These are phyloP conservation scores for Toxotes jaculatrix DNA, from an alignment of 2,113 vertebrate genomes.

Conservation along the genomic window DNA sequence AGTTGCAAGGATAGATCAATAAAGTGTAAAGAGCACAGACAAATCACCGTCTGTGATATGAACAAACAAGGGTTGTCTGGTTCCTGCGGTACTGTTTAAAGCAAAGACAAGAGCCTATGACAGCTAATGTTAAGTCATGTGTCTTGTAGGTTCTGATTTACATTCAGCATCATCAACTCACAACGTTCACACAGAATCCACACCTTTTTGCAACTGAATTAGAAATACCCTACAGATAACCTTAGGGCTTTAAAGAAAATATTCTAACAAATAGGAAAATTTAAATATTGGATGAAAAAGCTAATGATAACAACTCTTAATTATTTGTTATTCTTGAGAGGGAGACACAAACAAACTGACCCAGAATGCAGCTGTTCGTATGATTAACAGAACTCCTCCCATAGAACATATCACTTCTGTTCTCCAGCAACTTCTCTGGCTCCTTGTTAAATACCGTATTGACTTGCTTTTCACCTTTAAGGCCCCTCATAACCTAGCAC, in stretches of 20 bases:
- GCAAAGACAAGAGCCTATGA: slow-evolving; percentile 32
- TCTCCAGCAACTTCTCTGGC: no score
- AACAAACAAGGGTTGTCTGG: neutral
- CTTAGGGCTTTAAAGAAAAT: neutral
- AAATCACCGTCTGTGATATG: neutral
- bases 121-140: no score
- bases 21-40: neutral
- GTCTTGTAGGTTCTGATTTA: no score
- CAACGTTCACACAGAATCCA: neutral
- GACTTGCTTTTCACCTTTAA: no score
- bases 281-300: no score
- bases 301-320: neutral
- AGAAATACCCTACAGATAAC: neutral
- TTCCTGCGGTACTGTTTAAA: slow-evolving; percentile 23
- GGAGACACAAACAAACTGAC: no score
- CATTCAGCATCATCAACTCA: neutral
- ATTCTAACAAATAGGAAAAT: neutral
- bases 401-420: no score
- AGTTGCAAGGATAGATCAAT: neutral
- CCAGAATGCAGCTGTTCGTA: no score
- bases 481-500: no score
- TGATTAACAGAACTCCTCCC: no score
- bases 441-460: no score
- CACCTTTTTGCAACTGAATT: neutral
- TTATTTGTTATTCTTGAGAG: no score